A percentile compares a stretch with the other conserved stretches of the same genome.
phyloP scores from a whole-genome alignment of 1,140 invertebrate genomes.

The Drosophila paulistorum region DNA sequence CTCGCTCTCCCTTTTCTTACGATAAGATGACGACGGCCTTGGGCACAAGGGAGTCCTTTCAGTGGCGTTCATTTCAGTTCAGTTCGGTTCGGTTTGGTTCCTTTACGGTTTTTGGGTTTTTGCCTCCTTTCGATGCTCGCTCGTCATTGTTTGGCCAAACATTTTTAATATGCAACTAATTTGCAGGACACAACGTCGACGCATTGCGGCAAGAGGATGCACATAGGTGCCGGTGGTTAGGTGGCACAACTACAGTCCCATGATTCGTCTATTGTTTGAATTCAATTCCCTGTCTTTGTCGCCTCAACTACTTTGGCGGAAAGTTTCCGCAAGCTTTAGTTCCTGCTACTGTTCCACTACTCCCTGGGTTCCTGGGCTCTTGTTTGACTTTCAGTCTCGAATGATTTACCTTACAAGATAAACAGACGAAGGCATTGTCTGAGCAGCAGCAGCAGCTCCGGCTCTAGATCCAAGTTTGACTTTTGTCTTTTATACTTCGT shows the following conservation, averaged over 20 bases:
- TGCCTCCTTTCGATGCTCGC: conserved; percentile 13
- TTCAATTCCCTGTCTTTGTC: conserved; percentile 79
- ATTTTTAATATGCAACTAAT: conserved; percentile 82
- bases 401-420: conserved; percentile 81
- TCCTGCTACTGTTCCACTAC: not conserved
- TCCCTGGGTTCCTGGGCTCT: conserved; percentile 25
- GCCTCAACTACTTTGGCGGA: conserved; percentile 75
- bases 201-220: conserved; percentile 54
- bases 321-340: conserved; percentile 49
- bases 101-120: not conserved
- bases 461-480: conserved; percentile 58
- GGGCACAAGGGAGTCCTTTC: conserved; percentile 22
- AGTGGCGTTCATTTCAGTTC: conserved; percentile 22
- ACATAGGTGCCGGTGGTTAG: conserved; percentile 4
- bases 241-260: conserved; percentile 49
- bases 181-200: conserved; percentile 60
- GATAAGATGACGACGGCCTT: conserved; percentile 40
- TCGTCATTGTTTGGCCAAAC: conserved; percentile 71
- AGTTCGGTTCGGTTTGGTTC: not conserved
- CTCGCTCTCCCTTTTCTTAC: conserved; percentile 24
- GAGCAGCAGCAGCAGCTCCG: conserved; percentile 34
- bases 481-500: conserved; percentile 65
- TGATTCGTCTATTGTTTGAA: conserved; percentile 73
- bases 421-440: conserved; percentile 69
- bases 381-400: conserved; percentile 81